These are phyloP conservation scores for Manis crassicaudata DNA, from an alignment of 2,797 vertebrate species.

Conservation along the genomic window DNA sequence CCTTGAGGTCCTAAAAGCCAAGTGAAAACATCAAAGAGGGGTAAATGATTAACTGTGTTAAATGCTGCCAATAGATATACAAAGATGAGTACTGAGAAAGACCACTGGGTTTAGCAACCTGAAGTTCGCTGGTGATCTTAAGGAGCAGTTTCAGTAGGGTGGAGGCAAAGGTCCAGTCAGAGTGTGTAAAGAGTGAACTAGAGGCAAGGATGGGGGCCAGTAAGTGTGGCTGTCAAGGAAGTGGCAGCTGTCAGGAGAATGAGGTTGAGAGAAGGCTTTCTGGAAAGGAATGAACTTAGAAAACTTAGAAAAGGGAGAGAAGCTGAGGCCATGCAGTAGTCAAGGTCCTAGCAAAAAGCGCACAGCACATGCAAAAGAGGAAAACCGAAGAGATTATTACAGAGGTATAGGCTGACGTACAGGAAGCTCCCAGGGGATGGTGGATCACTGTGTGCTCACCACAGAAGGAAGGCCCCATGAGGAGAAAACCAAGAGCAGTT, in stretches of 20 bases:
- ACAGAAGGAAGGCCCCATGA: background rate
- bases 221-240: background rate
- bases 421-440: background rate
- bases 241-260: background rate
- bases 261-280: background rate
- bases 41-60: background rate
- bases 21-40: background rate
- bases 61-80: background rate
- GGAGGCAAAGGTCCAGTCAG: background rate
- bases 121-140: background rate
- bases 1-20: background rate
- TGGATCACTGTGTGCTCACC: background rate
- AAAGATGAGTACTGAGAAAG: background rate
- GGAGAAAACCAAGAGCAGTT: background rate
- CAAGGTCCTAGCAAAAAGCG: background rate
- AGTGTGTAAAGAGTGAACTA: background rate
- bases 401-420: background rate
- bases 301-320: background rate
- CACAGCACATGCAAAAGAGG: background rate
- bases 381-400: background rate
- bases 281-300: background rate
- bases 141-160: background rate
- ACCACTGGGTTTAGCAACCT: background rate
- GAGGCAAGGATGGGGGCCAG: background rate
- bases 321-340: background rate